Evolutionary conservation across 2,888 invertebrate genomes (phyloP).

Genomic region (Ectropis crepuscularia): DNA sequence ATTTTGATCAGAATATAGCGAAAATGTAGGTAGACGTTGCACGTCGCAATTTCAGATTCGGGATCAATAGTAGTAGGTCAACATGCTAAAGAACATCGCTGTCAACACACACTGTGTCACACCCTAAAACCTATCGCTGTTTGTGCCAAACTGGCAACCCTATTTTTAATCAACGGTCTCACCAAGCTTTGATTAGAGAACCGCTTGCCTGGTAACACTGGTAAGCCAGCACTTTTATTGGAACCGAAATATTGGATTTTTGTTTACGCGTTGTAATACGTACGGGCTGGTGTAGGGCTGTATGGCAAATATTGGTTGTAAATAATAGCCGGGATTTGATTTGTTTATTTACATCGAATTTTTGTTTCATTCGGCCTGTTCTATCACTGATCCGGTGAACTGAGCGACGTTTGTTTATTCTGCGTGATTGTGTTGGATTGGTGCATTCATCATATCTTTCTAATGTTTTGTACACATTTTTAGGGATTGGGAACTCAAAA

Average conservation of each 20-base stretch:
- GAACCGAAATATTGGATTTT: slow-evolving; percentile 41
- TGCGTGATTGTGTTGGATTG: background rate
- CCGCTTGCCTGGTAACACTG: slow-evolving; percentile 40
- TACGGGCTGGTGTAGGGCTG: slow-evolving; percentile 3
- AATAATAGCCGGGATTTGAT: slow-evolving; percentile 19
- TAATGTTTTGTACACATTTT: background rate
- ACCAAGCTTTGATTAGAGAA: slow-evolving; percentile 42
- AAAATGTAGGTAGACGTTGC: too few relatives aligned
- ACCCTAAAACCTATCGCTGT: slow-evolving; percentile 28
- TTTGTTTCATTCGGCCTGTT: slow-evolving; percentile 2
- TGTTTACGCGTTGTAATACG: slow-evolving; percentile 35
- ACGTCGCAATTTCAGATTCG: too few relatives aligned
- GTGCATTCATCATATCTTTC: too few relatives aligned
- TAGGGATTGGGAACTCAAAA: background rate
- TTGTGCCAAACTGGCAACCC: slow-evolving; percentile 36
- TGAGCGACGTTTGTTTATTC: background rate
- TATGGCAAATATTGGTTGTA: slow-evolving; percentile 23
- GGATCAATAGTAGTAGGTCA: background rate
- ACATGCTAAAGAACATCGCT: background rate
- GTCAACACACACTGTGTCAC: slow-evolving; percentile 5
- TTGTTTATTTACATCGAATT: slow-evolving; percentile 17
- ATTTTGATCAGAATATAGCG: too few relatives aligned
- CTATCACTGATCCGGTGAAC: background rate
- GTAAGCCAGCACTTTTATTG: slow-evolving; percentile 41
- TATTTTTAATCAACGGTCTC: slow-evolving; percentile 44